Percentiles rank a stretch among this genome's conserved stretches.
phyloP scores from a whole-genome alignment of 2,888 invertebrate species.

The Polietes domitor region DNA sequence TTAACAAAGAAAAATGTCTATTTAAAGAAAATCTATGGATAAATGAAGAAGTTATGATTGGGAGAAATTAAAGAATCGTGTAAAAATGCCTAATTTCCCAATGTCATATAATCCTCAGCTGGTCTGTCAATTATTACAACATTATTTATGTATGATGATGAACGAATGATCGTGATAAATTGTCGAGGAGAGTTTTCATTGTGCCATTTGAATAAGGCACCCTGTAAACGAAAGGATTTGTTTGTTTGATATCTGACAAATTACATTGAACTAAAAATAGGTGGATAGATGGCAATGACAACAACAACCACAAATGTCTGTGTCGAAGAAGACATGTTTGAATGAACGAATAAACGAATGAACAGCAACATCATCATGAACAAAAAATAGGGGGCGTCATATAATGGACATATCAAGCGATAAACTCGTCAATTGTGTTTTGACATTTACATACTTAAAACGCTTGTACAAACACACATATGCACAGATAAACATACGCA shows the following conservation, averaged over 20 bases:
- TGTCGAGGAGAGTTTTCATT: no score
- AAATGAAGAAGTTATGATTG: no score
- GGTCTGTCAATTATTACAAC: no score
- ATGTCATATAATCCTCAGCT: no score
- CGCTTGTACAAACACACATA: not conserved
- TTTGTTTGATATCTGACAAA: not conserved
- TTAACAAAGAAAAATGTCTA: no score
- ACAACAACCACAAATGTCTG: not conserved
- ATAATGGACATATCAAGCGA: slow-evolving; percentile 1
- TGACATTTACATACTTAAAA: slow-evolving; percentile 3
- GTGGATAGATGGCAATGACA: not conserved
- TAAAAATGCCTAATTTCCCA: no score
- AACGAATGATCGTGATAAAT: no score
- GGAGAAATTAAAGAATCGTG: no score
- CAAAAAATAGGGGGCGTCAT: slow-evolving; percentile 25
- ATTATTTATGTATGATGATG: no score
- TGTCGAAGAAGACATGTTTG: slow-evolving; percentile 18
- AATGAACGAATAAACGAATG: not conserved
- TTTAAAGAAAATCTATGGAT: no score
- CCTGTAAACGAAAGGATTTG: not conserved
- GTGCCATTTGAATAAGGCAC: no score
- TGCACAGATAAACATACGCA: no score
- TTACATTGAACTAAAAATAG: slow-evolving; percentile 9
- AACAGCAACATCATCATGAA: not conserved
- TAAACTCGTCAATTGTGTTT: not conserved